These are phyloP conservation scores for Stegodyphus dumicola DNA, from an alignment of 1,140 invertebrate species.

Conservation along the genomic window DNA sequence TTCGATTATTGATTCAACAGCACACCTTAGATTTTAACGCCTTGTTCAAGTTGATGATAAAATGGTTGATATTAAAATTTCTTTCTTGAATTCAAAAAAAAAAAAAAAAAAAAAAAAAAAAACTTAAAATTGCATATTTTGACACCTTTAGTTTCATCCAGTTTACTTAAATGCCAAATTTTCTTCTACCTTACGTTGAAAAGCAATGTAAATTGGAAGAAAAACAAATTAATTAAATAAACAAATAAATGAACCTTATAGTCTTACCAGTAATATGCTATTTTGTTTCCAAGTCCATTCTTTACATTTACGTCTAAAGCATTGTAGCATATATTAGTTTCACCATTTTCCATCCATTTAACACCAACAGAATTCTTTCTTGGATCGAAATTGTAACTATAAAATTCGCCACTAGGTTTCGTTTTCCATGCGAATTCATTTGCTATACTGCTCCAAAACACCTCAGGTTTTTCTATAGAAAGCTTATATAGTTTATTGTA, in stretches of 20 bases:
- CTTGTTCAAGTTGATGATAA: no score
- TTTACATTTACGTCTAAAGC: conserved; percentile 89
- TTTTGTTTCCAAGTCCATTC: conserved; percentile 84
- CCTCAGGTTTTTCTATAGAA: conserved; percentile 85
- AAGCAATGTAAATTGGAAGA: not conserved
- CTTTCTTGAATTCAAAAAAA: no score
- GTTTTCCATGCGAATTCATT: conserved; percentile 93
- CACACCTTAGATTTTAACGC: no score
- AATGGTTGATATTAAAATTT: no score
- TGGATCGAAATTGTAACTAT: conserved; percentile 92
- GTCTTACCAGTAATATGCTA: conserved; percentile 93
- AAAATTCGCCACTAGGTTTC: conserved; percentile 75
- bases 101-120: no score
- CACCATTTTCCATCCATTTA: conserved; percentile 94
- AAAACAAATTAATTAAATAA: not conserved
- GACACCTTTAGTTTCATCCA: conserved; percentile 71
- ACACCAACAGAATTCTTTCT: conserved; percentile 88
- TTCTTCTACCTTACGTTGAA: not conserved
- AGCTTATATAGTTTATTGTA: conserved; percentile 86
- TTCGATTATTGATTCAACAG: no score
- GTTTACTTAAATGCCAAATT: not conserved
- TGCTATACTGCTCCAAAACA: conserved; percentile 90
- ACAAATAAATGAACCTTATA: not conserved
- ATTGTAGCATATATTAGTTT: conserved; percentile 97
- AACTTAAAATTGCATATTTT: not conserved